Conservation (phyloP, 2,797 vertebrate species). For the Onychomys arenicola region DNA sequence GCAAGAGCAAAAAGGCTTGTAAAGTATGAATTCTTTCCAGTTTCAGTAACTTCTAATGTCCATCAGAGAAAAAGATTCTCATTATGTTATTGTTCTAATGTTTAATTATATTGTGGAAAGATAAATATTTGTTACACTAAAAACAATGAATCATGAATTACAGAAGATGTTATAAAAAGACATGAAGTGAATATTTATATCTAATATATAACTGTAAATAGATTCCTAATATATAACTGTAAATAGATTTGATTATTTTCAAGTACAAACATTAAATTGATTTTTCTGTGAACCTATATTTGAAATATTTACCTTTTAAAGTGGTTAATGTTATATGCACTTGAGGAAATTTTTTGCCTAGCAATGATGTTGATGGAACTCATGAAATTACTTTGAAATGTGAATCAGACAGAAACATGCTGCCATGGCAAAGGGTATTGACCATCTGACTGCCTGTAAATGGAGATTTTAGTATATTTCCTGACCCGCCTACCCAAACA, state of each 20-base stretch:
- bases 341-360: neutral
- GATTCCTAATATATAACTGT: neutral
- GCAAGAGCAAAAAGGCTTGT: neutral
- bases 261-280: neutral
- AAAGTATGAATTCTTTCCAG: neutral
- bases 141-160: neutral
- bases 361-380: neutral
- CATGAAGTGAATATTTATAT: neutral
- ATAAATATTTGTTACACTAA: neutral
- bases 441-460: too few species aligned
- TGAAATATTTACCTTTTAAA: neutral
- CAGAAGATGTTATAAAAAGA: neutral
- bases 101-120: neutral
- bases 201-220: neutral
- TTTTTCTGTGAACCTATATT: neutral
- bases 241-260: neutral
- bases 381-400: neutral
- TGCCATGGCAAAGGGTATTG: neutral
- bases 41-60: neutral
- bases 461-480: neutral
- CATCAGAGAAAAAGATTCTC: neutral
- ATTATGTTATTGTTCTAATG: neutral
- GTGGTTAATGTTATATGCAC: neutral
- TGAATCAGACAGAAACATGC: neutral
- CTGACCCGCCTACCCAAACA: too few species aligned